Base-by-base conservation (phyloP, 2,888 invertebrate species). In the Rhagium mordax region DNA sequence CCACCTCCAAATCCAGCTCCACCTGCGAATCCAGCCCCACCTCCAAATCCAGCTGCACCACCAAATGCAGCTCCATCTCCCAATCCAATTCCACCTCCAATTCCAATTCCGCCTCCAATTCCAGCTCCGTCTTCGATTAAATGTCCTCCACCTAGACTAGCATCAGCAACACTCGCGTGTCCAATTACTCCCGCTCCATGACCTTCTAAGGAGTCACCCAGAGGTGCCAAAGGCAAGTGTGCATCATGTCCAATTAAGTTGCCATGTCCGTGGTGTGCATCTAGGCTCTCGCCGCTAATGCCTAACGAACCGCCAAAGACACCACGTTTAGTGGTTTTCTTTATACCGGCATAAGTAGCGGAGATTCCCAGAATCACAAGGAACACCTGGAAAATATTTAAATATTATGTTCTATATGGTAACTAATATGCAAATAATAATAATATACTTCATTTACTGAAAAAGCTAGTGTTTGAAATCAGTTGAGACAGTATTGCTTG, bases 261-360 rank as follows among this genome's bases (percentile, higher is more conserved):
- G 21, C 47, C 18, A 48, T 74, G 65, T 33, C 61, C 47, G 7
- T 59, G 49, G 15, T 66, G 57, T 48, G 70, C 20, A 64, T 70
- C 72, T 13, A 72, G 33, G 15, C 57, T 62, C 27, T 70, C 75
- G n/a, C 47, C 57, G 51, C 61, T 49, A 27, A 48, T 65, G 76
- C 78, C 83, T 55, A 84, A 72, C 64, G 84, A 82, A 83, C 85
- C 85, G 59, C 87, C 88, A 74, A 85, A 87, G 81, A 89, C 85
- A 80, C 89, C 89, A 81, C 89, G 87, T 84, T 88, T 88, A 33
- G 85, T 82, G 84, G 83, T 85, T 79, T 87, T 88, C 82, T 87
- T 88, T 76, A 84, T 83, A 77, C 83, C 84, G 69, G 84, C 86
- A 49, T 82, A 80, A 72, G 87, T 86, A 78, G 86, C 86, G 73